Evolutionary conservation across 2,888 invertebrate species (phyloP).

Genomic region (Spicauda simplicius): DNA sequence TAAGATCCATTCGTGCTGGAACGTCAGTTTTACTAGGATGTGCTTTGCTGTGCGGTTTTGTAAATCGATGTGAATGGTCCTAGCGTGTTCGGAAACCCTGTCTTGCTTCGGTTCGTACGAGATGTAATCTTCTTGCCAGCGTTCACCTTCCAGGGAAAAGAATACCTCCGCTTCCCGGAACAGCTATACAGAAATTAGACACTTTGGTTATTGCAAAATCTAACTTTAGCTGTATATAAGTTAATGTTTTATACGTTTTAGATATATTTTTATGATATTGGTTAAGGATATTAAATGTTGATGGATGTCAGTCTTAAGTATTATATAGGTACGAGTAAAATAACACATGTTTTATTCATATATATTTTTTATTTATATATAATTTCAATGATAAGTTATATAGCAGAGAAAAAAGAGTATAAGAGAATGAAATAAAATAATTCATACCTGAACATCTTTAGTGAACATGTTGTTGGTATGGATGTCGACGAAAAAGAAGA

Average conservation of each 20-base stretch:
- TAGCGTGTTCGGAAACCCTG: slow-evolving; percentile 82
- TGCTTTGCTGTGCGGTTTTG: slow-evolving; percentile 90
- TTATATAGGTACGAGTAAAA: too few species aligned
- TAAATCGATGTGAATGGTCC: slow-evolving; percentile 89
- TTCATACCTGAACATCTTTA: slow-evolving; percentile 89
- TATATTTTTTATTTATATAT: too few species aligned
- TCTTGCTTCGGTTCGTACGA: slow-evolving; percentile 86
- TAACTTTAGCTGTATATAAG: too few species aligned
- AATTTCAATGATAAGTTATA: too few species aligned
- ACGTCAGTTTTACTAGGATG: slow-evolving; percentile 90
- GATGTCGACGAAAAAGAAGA: slow-evolving; percentile 89
- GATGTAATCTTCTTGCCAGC: slow-evolving; percentile 88
- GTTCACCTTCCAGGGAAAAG: slow-evolving; percentile 91
- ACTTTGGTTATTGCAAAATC: too few species aligned
- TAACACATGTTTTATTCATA: too few species aligned
- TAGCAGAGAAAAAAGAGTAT: too few species aligned
- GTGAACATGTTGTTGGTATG: slow-evolving; percentile 93
- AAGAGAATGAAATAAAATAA: neutral
- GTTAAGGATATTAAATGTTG: too few species aligned
- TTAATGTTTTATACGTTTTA: too few species aligned
- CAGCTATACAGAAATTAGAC: slow-evolving; percentile 76
- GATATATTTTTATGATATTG: too few species aligned
- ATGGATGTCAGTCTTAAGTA: too few species aligned
- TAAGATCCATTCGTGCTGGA: slow-evolving; percentile 93
- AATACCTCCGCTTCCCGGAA: slow-evolving; percentile 91